Evolutionary conservation across 92 coral and sea anemone species (phyloP), one percentile per base, ranked within the genome.

Genomic region (Phenganax stokvisi): DNA sequence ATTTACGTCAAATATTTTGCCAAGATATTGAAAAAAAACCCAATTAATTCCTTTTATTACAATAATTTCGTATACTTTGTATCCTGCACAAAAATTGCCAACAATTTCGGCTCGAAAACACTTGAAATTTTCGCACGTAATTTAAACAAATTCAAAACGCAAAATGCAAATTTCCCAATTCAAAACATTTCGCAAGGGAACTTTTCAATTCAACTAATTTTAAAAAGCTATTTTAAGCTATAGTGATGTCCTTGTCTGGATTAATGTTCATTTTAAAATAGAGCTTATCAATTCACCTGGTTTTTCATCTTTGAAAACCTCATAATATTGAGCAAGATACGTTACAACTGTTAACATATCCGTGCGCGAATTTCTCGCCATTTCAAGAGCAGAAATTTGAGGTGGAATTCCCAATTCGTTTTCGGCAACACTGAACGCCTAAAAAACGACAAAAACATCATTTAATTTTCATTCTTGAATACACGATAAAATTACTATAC

Each of bases 381-480:
- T 94, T 74, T 94, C 98, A 70, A 85, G 79, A 44, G 98, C 97
- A 20, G 98, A 94, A 44, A 94, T 90, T 79, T 94, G 98, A 16
- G 98, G 98, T 2, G 93, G 97, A 17, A 94, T 92, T 3, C 98
- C 98, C 3, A 94, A 87, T 69, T 94, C 97, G 56, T 92, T 97
- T 74, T 94, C 98, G 10, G 98, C 98, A 69, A 89, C 85, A 68
- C 89, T 83, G 69, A 94, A 94, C 9, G 98, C 98, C 98, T 94
- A 58, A 2, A 54, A 80, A 51, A 80, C 10, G 30, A 5, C 10
- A 66, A 5, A 77, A 9, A 55, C 0, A 77, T 44, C 31, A 6
- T 72, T 30, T 70, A 1, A 37, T 37, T 37, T 37, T 5, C 47
- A 37, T 37, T 37, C 47, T 37, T 37, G 47, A 1, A 37, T 1